Base-by-base conservation (phyloP, 2,113 vertebrate species). In the Pica pica region DNA sequence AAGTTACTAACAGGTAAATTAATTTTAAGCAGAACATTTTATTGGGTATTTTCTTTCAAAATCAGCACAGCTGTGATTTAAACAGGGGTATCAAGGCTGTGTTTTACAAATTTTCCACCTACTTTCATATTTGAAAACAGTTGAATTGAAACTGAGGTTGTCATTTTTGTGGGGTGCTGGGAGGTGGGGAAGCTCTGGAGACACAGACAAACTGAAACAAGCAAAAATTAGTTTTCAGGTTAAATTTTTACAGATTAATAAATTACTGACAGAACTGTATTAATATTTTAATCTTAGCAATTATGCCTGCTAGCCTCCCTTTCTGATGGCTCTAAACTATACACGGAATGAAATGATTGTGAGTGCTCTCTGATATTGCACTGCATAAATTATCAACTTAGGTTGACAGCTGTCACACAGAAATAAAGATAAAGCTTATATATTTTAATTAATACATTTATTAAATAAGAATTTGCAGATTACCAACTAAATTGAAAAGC, bases 391-490 rank as follows among this genome's bases (percentile, higher is more conserved):
- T 93, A 91, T 70, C 53, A 95, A 85, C 33, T 93, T 89, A 71
- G 16, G 47, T 82, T 97, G 93, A 95, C 94, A 97, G 94, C 78
- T 97, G 87, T 94, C 95, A 94, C 81, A 91, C n/a, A 85, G 93
- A 95, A 95, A 95, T 83, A 90, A 95, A 96, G 83, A 92, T 83
- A 91, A 97, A 95, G 35, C 68, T 60, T 59, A 71, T 74, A 92
- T 96, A 85, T 96, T 97, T 95, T 95, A 97, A 97, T 96, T 93
- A 97, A 84, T 37, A 73, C 9, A 80, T 78, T 91, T 96, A 94
- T 93, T 94, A 96, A 96, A 96, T 83, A 47, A 94, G 87, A 97
- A 97, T 92, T 90, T 92, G 11, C 16, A 80, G 56, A 91, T 97
- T 84, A 95, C 93, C 17, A 91, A 82, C 37, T 74, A 87, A 95